A percentile compares a stretch with the other conserved stretches of the same genome.
Evolutionary conservation across 2,888 invertebrate species (phyloP).

Genomic region (Drosophila vallismaia): DNA sequence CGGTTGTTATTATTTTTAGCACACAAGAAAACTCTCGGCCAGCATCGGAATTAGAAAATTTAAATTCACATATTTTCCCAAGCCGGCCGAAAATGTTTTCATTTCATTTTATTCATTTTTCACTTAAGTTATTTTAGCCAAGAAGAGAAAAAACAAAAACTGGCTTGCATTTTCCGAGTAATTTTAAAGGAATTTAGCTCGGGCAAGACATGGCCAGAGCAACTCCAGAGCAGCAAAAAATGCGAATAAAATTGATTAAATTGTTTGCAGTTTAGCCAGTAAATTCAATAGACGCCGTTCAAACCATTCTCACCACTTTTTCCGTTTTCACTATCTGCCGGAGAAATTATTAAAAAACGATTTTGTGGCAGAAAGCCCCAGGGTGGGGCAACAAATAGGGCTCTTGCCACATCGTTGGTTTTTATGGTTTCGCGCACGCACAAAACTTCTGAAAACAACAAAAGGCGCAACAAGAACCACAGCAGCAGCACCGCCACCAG

Average conservation of each 20-base stretch:
- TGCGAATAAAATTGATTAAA: constrained; percentile 42
- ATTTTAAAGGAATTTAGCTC: constrained; percentile 39
- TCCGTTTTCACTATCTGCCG: constrained; percentile 5
- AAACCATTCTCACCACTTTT: constrained; percentile 17
- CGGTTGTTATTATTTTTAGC: constrained; percentile 16
- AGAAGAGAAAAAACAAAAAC: constrained; percentile 5
- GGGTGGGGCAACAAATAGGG: constrained; percentile 52
- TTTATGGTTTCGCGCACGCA: constrained; percentile 80
- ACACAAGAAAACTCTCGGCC: not conserved
- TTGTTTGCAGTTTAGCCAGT: constrained; percentile 44
- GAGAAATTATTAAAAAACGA: constrained; percentile 74
- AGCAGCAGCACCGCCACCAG: constrained; percentile 43
- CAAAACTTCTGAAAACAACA: constrained; percentile 62
- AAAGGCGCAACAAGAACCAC: constrained; percentile 29
- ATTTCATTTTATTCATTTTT: constrained; percentile 33
- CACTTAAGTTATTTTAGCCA: constrained; percentile 55
- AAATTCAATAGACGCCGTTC: constrained; percentile 46
- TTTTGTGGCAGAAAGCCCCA: constrained; percentile 61
- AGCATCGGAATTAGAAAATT: constrained; percentile 61
- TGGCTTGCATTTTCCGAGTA: constrained; percentile 40
- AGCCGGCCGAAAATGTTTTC: constrained; percentile 45
- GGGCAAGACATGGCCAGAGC: constrained; percentile 28
- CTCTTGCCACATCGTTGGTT: constrained; percentile 79
- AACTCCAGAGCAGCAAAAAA: constrained; percentile 15
- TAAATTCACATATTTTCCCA: constrained; percentile 66